A percentile compares a stretch with the other conserved stretches of the same genome.
Evolutionary conservation across 2,113 vertebrate genomes (phyloP).

Genomic region (Pao palembangensis): DNA sequence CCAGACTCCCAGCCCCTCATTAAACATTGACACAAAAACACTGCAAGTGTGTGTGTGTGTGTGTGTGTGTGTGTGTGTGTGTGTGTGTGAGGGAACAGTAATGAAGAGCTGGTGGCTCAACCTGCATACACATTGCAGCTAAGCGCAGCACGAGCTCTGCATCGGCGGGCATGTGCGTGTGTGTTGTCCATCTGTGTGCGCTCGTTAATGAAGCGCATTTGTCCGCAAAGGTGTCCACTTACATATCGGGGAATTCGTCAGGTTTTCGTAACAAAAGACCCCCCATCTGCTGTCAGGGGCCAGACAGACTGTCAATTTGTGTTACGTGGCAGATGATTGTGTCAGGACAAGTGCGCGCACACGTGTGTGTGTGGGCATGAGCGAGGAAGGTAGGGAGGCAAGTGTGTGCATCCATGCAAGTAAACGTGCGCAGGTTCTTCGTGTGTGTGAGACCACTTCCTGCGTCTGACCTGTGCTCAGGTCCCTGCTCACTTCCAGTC

Average conservation of each 20-base stretch:
- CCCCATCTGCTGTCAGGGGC: slow-evolving; percentile 54
- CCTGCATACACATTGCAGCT: slow-evolving; percentile 56
- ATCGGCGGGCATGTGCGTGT: slow-evolving; percentile 16
- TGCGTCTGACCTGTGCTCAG: slow-evolving; percentile 65
- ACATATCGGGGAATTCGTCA: slow-evolving; percentile 64
- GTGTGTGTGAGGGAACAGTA: slow-evolving; percentile 26
- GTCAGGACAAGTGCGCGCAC: slow-evolving; percentile 9
- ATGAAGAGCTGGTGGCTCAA: slow-evolving; percentile 63
- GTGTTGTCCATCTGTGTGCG: slow-evolving; percentile 55
- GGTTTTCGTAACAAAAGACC: slow-evolving; percentile 53
- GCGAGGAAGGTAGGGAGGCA: not conserved
- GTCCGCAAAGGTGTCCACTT: slow-evolving; percentile 64
- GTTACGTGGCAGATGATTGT: slow-evolving; percentile 56
- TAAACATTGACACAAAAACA: slow-evolving; percentile 79
- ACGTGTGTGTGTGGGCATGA: not conserved
- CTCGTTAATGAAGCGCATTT: slow-evolving; percentile 65
- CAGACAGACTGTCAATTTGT: slow-evolving; percentile 62
- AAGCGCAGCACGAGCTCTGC: slow-evolving; percentile 55
- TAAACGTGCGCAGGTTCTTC: slow-evolving; percentile 3
- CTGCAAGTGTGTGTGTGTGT: slow-evolving; percentile 73
- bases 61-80: slow-evolving; percentile 30
- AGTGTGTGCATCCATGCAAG: slow-evolving; percentile 6
- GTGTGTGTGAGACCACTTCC: slow-evolving; percentile 43
- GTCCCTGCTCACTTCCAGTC: slow-evolving; percentile 64
- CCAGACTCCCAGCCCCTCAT: slow-evolving; percentile 74